Conservation (phyloP, 2,888 invertebrate genomes). For the Drosophila suboccidentalis region DNA sequence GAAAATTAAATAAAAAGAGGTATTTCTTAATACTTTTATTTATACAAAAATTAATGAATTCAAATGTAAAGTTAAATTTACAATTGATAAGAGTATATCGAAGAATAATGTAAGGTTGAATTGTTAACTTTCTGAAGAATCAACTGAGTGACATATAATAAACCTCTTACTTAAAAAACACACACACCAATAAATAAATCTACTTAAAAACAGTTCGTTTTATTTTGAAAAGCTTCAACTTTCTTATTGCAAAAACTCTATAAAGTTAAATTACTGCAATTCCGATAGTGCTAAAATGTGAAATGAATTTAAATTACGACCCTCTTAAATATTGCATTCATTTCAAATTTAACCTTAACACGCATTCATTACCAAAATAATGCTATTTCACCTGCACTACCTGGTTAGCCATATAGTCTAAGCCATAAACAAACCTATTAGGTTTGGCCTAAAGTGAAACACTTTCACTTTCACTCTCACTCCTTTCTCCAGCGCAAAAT, state of each 20-base stretch:
- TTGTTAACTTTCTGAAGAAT: too few relatives aligned
- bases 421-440: slow-evolving; percentile 53
- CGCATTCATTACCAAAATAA: slow-evolving; percentile 31
- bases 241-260: neutral
- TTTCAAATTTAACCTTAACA: slow-evolving; percentile 22
- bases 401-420: neutral
- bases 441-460: slow-evolving; percentile 46
- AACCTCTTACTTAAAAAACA: too few relatives aligned
- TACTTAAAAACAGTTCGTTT: neutral
- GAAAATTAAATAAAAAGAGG: too few relatives aligned
- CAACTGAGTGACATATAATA: too few relatives aligned
- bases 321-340: slow-evolving; percentile 16
- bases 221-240: neutral
- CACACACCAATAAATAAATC: too few relatives aligned
- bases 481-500: neutral
- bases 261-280: slow-evolving; percentile 6
- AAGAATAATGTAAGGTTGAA: too few relatives aligned
- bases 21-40: too few relatives aligned
- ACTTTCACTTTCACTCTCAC: slow-evolving; percentile 47
- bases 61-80: neutral
- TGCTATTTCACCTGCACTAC: slow-evolving; percentile 9
- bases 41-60: neutral
- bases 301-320: slow-evolving; percentile 24
- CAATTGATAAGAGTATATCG: too few relatives aligned
- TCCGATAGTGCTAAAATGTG: slow-evolving; percentile 22